phyloP scores from a whole-genome alignment of 2,888 invertebrate genomes.

The Harpalus rubripes region DNA sequence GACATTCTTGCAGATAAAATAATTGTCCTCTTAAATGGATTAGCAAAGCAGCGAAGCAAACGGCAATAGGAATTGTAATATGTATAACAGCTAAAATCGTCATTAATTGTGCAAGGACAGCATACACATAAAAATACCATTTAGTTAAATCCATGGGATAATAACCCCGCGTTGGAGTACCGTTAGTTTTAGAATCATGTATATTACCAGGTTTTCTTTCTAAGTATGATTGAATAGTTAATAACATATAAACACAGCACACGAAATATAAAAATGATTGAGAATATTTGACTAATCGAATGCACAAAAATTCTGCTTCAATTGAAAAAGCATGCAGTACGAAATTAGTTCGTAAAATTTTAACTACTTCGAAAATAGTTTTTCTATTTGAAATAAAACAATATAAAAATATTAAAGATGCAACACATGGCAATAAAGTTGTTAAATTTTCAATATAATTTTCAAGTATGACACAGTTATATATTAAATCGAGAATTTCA shows the following conservation, averaged over 20 bases:
- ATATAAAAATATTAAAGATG: constrained; percentile 10
- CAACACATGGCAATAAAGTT: constrained; percentile 23
- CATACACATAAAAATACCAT: constrained; percentile 4
- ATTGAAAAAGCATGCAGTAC: constrained; percentile 34
- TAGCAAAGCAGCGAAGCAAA: constrained; percentile 57
- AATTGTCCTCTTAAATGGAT: constrained; percentile 58
- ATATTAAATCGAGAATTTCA: constrained; percentile 31
- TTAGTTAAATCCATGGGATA: constrained; percentile 44
- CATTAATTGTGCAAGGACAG: too few relatives aligned
- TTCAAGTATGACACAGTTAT: constrained; percentile 49
- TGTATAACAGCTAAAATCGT: constrained; percentile 19
- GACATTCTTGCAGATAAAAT: constrained; percentile 51
- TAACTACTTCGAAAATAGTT: constrained; percentile 11
- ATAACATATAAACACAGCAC: constrained; percentile 22
- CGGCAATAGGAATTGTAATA: constrained; percentile 53
- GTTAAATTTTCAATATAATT: constrained; percentile 57
- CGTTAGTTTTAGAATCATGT: constrained; percentile 50
- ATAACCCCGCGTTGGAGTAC: constrained; percentile 42
- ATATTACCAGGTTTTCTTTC: constrained; percentile 29
- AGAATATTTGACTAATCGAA: constrained; percentile 51
- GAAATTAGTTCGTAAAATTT: constrained; percentile 44
- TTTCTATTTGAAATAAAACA: constrained; percentile 42
- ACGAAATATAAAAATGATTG: constrained; percentile 44
- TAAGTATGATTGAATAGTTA: constrained; percentile 33
- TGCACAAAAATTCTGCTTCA: constrained; percentile 41